Conservation (phyloP, 2,113 vertebrate species). For the Rafetus swinhoei region DNA sequence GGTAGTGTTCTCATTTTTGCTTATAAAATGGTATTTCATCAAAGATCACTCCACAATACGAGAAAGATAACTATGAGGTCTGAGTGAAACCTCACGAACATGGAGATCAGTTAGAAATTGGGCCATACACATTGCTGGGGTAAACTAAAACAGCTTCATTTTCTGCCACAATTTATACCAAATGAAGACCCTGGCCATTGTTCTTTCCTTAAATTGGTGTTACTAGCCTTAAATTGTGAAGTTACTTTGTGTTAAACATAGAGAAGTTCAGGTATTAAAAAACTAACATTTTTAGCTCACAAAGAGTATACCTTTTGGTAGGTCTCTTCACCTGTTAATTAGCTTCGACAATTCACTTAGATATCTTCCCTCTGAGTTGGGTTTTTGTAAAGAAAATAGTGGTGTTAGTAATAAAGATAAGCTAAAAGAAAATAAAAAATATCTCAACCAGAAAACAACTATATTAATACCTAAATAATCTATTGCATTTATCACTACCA, state of each 20-base stretch:
- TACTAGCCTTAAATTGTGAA: neutral
- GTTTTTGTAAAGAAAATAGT: neutral
- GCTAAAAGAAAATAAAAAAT: neutral
- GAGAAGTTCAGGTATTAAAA: neutral
- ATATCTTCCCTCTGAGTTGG: neutral
- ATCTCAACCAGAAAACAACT: neutral
- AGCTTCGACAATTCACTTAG: neutral
- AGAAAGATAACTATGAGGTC: neutral
- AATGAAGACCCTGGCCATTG: neutral
- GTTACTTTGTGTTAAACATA: neutral
- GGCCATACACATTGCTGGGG: accelerated
- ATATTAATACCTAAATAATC: neutral
- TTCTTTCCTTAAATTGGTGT: neutral
- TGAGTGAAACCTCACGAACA: neutral
- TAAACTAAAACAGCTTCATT: neutral
- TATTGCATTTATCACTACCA: neutral
- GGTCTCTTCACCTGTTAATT: neutral
- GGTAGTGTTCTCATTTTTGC: neutral
- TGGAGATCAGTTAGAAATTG: neutral
- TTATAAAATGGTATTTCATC: neutral
- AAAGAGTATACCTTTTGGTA: neutral
- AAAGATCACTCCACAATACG: neutral
- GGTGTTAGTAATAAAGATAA: neutral
- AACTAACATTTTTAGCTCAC: neutral
- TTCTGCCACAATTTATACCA: neutral